phyloP scores from a whole-genome alignment of 1,140 invertebrate species.

The Penaeus chinensis region DNA sequence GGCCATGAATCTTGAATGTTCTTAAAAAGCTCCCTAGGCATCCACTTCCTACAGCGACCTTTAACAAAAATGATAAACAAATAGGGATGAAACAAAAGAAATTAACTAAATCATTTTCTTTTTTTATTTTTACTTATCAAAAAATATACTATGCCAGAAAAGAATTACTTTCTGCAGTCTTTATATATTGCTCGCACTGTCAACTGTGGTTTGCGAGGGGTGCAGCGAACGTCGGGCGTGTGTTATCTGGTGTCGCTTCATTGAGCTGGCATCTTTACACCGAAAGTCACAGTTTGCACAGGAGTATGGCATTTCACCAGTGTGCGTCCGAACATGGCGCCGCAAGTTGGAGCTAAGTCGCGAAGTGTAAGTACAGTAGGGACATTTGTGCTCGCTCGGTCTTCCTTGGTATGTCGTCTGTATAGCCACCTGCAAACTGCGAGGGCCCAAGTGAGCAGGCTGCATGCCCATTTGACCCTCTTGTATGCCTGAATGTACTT shows the following conservation, averaged over 20 bases:
- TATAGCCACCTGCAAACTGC: conserved; percentile 27
- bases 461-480: conserved; percentile 30
- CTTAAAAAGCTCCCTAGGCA: too few relatives aligned
- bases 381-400: conserved; percentile 35
- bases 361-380: conserved; percentile 52
- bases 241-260: conserved; percentile 59
- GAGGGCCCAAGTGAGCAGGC: conserved; percentile 10
- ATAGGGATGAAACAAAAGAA: too few relatives aligned
- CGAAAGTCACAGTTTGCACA: conserved; percentile 58
- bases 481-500: conserved; percentile 27
- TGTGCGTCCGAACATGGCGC: conserved; percentile 63
- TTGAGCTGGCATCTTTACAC: conserved; percentile 60
- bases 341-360: conserved; percentile 55
- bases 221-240: conserved; percentile 26
- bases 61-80: too few relatives aligned
- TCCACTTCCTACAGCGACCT: too few relatives aligned
- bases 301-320: conserved; percentile 64
- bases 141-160: too few relatives aligned
- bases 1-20: too few relatives aligned
- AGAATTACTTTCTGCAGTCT: background rate
- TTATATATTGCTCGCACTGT: background rate
- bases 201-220: conserved; percentile 8
- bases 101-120: too few relatives aligned
- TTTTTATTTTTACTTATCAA: too few relatives aligned
- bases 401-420: conserved; percentile 21